Percentiles rank a stretch among this genome's conserved stretches.
Conservation (phyloP, 2,888 invertebrate species). For the Furcula furcula region DNA sequence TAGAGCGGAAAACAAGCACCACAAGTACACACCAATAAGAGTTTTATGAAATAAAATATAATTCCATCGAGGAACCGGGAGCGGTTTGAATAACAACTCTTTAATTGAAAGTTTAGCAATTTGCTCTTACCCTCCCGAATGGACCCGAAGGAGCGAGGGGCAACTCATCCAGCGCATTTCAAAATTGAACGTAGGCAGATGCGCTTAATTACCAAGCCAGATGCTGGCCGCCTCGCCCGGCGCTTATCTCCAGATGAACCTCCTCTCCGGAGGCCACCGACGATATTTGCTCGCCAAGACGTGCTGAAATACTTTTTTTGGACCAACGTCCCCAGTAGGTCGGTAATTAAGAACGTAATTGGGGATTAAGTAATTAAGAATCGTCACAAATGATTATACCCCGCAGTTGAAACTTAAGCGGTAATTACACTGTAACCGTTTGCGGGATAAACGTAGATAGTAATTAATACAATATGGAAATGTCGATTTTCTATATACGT, state of each 20-base stretch:
- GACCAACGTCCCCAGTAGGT: conserved; percentile 47
- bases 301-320: conserved; percentile 58
- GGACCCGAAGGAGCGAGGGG: conserved; percentile 71
- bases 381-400: conserved; percentile 40
- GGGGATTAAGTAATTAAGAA: conserved; percentile 52
- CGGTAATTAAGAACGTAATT: conserved; percentile 54
- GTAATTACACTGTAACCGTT: conserved; percentile 34
- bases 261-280: conserved; percentile 51
- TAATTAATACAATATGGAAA: conserved; percentile 26
- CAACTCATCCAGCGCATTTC: conserved; percentile 77
- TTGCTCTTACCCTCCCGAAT: conserved; percentile 78
- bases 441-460: conserved; percentile 28
- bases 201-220: conserved; percentile 79
- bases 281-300: conserved; percentile 61
- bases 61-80: conserved; percentile 65
- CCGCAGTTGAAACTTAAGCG: conserved; percentile 32
- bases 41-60: conserved; percentile 75
- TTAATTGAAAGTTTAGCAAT: conserved; percentile 82
- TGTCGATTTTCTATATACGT: conserved; percentile 13
- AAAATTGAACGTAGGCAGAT: conserved; percentile 82
- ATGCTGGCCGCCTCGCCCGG: conserved; percentile 59
- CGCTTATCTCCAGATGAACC: conserved; percentile 74
- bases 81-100: conserved; percentile 81
- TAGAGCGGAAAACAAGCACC: conserved; percentile 64
- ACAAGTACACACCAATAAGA: conserved; percentile 67